Evolutionary conservation across 2,797 vertebrate species (phyloP), one percentile per base, ranked within the genome.

Genomic region (Ambastaia sidthimunki): DNA sequence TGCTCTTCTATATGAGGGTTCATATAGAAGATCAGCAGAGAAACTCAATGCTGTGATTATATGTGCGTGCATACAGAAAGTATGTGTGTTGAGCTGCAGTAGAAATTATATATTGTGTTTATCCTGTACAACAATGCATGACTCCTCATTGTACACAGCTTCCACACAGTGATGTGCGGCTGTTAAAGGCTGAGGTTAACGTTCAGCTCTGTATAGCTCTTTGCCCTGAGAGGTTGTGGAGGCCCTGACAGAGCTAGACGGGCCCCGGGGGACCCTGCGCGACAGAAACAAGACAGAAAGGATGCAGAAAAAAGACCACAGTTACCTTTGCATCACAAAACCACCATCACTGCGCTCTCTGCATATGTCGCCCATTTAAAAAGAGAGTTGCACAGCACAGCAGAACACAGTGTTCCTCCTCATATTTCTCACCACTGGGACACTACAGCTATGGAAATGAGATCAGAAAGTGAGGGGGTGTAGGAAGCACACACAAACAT

Each of bases 391-490:
- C 76, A 78, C 7, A 71, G 59, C 28, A 71, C 67, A 23, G 41
- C 44, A 70, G 76, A 52, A 78, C 76, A 78, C 44, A 63, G 34
- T 66, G 60, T 73, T 73, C 70, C 70, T 73, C 34, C 50, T 67
- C 62, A 73, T 73, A 73, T 73, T 67, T 73, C 68, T 82, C 68
- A 81, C 74, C 82, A 15, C 85, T 78, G 19, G 57, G 19, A 5
- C 52, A 31, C n/a, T 25, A 44, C 72, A 72, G 31, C 77, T 85
- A 89, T 91, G 86, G 69, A 88, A 91, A 91, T 90, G 65, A 89
- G 79, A 68, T 60, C 21, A 55, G 55, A 82, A 59, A 85, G 68
- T 73, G 52, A 77, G 57, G 80, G 82, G 74, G 73, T 76, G 48
- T 54, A 59, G 52, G 79, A 76, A 86, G 87, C 83, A 88, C 91